Base-by-base conservation (phyloP, 2,888 invertebrate species). In the Melanostoma mellinum region DNA sequence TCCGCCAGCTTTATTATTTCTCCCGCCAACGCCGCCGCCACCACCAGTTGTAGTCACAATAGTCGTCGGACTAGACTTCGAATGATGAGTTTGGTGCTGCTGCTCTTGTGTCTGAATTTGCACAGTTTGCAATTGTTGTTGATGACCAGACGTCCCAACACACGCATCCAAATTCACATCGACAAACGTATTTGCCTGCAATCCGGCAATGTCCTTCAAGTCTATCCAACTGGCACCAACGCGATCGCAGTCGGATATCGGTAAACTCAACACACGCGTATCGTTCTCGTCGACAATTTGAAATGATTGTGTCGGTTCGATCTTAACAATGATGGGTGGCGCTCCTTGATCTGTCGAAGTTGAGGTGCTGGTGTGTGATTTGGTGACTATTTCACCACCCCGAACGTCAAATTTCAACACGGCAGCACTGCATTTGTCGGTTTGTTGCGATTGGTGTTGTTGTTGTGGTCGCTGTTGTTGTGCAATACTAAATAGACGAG, bases 191-290 rank as follows among this genome's bases (percentile, higher is more conserved):
- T 85, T 86, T 3, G 90, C 87, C 69, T 90, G 90, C 81, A 90
- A 52, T 0, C 89, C 90, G 0, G 90, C 90, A 56, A 90, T 90
- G 42, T 90, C 90, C 86, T 90, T 90, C 35, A 90, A 81, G 85
- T 90, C 90, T 32, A 90, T 90, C 90, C 90, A 90, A 72, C 90
- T 90, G 77, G 90, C 90, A 0, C 90, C 90, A 48, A 90, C 85
- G 20, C 90, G 89, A 75, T 90, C 90, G 36, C 88, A 89, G 69
- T 90, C 90, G 30, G 88, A 89, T 6, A 90, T 87, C 0, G 90
- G 90, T 77, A 90, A 71, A 42, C 90, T 90, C 2, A 90, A 82
- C 2, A 90, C 90, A 1, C 90, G 87, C 32, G 90, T 90, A 44
- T 90, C 90, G 50, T 89, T 88, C 85, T 90, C 90, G 65, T 90